A percentile compares a stretch with the other conserved stretches of the same genome.
These are phyloP conservation scores for Diploscapter pachys DNA, from an alignment of 1,140 invertebrate genomes.

Conservation along the genomic window DNA sequence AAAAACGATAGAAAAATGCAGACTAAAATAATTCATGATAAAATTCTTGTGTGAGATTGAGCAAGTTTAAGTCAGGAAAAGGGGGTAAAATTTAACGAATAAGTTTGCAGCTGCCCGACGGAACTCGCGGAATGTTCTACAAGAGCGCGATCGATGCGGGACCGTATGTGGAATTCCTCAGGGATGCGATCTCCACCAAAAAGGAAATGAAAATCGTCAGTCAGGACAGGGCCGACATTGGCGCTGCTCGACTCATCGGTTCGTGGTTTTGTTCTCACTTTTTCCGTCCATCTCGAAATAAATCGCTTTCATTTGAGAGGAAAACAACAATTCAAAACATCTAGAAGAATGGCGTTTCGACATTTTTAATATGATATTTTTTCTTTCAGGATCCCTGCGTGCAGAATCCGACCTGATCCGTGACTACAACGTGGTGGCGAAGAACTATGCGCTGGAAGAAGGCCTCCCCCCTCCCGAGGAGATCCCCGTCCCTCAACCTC, in stretches of 20 bases:
- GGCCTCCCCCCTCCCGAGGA: conserved; percentile 16
- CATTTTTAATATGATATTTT: neutral
- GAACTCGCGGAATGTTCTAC: conserved; percentile 12
- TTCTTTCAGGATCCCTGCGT: conserved; percentile 9
- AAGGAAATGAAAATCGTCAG: conserved; percentile 2
- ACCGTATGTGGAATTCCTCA: conserved; percentile 20
- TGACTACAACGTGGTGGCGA: conserved; percentile 23
- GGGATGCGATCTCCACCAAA: conserved; percentile 6
- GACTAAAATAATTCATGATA: neutral
- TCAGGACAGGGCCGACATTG: conserved; percentile 6
- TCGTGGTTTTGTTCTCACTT: neutral
- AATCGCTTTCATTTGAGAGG: too few relatives aligned
- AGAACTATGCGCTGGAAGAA: conserved; percentile 13
- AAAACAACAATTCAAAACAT: too few relatives aligned
- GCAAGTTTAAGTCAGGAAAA: neutral
- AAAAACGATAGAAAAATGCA: neutral
- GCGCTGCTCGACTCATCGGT: conserved; percentile 16
- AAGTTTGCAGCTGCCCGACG: conserved; percentile 21
- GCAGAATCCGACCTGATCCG: conserved; percentile 20
- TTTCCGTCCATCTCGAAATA: too few relatives aligned
- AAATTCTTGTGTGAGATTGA: neutral
- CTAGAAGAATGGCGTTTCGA: neutral
- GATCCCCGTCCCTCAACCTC: conserved; percentile 19
- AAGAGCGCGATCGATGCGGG: conserved; percentile 18
- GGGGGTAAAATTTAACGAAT: neutral